Conservation (phyloP, 2,113 vertebrate species). For the Ceratotherium simum region DNA sequence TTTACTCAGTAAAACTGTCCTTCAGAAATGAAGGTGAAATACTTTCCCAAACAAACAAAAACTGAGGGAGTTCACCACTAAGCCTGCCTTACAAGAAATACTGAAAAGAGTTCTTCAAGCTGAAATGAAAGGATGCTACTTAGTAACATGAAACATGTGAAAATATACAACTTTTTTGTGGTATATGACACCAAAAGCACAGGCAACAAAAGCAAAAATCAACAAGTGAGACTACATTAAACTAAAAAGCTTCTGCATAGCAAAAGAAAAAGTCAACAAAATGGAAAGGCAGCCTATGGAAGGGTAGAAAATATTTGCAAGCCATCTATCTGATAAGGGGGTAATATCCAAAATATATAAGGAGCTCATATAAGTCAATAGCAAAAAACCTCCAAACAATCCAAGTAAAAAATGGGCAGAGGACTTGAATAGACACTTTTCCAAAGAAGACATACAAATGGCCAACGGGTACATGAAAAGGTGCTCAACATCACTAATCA, state of each 20-base stretch:
- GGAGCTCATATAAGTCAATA: neutral
- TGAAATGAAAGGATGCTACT: neutral
- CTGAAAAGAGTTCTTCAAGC: neutral
- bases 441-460: neutral
- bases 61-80: neutral
- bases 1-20: neutral
- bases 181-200: neutral
- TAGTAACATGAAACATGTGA: neutral
- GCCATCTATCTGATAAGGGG: neutral
- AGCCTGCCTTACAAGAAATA: neutral
- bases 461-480: neutral
- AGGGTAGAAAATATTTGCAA: neutral
- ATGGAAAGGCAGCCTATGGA: neutral
- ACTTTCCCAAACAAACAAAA: neutral
- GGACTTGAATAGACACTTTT: neutral
- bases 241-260: neutral
- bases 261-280: neutral
- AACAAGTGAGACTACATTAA: neutral
- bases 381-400: neutral
- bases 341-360: neutral
- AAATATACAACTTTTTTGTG: neutral
- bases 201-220: neutral
- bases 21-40: neutral
- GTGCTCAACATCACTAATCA: neutral
- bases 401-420: neutral